Conservation (phyloP, 2,797 vertebrate genomes). For the Gymnoscopelus braueri region DNA sequence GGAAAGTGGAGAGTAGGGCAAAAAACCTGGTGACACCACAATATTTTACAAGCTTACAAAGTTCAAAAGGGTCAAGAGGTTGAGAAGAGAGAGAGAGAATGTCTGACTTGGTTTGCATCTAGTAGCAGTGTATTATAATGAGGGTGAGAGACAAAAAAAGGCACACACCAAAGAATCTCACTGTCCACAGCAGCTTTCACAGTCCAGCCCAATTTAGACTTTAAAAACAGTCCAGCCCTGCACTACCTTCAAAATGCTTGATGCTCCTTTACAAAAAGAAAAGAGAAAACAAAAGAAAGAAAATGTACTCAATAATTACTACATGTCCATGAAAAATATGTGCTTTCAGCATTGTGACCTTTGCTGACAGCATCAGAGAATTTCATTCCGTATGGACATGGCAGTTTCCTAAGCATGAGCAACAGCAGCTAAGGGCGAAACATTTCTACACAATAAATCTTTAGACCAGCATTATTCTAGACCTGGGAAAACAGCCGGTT, state of each 20-base stretch:
- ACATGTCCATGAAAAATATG: conserved; percentile 39
- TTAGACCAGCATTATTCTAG: conserved; percentile 30
- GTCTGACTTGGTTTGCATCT: conserved; percentile 85
- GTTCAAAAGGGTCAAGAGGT: conserved; percentile 74
- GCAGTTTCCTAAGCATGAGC: conserved; percentile 20
- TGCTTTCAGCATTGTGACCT: conserved; percentile 44
- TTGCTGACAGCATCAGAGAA: conserved; percentile 4
- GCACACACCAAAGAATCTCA: conserved; percentile 89
- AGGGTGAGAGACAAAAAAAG: conserved; percentile 91
- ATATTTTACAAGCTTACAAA: conserved; percentile 96
- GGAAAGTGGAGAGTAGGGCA: conserved; percentile 89
- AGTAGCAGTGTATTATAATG: conserved; percentile 85
- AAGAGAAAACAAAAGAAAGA: background rate
- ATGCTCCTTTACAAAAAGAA: conserved; percentile 32
- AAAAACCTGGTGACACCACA: conserved; percentile 92
- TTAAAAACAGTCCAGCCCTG: conserved; percentile 45
- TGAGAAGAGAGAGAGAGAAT: conserved; percentile 51
- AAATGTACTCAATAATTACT: conserved; percentile 36
- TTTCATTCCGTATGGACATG: conserved; percentile 43
- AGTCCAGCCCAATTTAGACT: conserved; percentile 57
- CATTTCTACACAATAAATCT: conserved; percentile 39
- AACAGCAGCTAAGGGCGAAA: conserved; percentile 11
- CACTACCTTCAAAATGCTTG: conserved; percentile 36
- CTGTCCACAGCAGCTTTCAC: conserved; percentile 76
- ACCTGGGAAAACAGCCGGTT: conserved; percentile 23